Evolutionary conservation across 2,113 vertebrate genomes (phyloP).

Genomic region (Hyperoodon ampullatus): DNA sequence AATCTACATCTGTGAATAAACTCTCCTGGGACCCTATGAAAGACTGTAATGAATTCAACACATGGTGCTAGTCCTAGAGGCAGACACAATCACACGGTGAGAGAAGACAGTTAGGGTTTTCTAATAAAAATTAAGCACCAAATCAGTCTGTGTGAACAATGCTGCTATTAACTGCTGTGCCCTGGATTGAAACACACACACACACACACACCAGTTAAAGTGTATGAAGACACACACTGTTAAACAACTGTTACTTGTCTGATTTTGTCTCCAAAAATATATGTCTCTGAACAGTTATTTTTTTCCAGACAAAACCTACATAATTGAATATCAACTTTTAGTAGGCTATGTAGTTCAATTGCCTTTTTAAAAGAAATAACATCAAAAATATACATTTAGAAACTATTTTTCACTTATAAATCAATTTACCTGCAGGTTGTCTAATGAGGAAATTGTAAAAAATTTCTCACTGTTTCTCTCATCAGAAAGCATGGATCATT

Average conservation of each 20-base stretch:
- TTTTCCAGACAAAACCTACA: conserved; percentile 49
- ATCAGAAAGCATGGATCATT: neutral
- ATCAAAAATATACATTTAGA: neutral
- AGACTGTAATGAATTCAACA: conserved; percentile 41
- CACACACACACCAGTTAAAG: neutral
- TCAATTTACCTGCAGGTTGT: neutral
- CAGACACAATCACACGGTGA: neutral
- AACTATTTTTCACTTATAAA: neutral
- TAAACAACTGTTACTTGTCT: conserved; percentile 37
- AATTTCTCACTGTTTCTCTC: neutral
- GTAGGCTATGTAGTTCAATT: neutral
- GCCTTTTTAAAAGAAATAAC: neutral
- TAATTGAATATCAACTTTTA: neutral
- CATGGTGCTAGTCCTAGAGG: conserved; percentile 43
- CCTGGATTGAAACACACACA: conserved; percentile 29
- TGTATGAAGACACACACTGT: neutral
- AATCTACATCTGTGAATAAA: conserved; percentile 68
- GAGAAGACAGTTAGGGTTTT: conserved; percentile 8
- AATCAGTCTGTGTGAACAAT: conserved; percentile 57
- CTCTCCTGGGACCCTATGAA: conserved; percentile 58
- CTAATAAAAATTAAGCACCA: conserved; percentile 62
- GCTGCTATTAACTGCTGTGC: neutral
- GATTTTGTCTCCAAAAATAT: conserved; percentile 60
- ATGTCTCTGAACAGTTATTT: conserved; percentile 45
- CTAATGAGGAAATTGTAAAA: neutral